Base-by-base conservation (phyloP, 2,888 invertebrate genomes). In the Sturmia bella region DNA sequence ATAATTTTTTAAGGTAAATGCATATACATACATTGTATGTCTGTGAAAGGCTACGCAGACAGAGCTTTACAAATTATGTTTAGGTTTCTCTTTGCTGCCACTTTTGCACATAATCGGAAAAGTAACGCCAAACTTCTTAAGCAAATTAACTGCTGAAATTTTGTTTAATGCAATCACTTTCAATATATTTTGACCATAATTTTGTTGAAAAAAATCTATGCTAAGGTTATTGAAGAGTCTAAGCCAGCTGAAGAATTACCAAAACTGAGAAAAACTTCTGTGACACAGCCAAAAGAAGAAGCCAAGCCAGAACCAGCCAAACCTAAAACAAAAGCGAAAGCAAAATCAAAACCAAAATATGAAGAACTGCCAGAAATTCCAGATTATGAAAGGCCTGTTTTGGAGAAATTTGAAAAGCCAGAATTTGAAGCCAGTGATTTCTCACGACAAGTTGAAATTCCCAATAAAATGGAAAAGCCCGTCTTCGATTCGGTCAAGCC, bases 371-470 rank as follows among this genome's bases (percentile, higher is more conserved):
- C 93, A 3, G 93, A 94, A 90, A 91, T 93, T 72, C 93, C 94
- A 11, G 96, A 96, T 89, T 96, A 96, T 87, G 96, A 96, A 39
- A 93, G 95, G 84, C 94, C 95, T 2, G 94, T 93, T 2, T 92
- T 95, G 76, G 95, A 95, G 87, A 93, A 93, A 89, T 95, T 93
- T 86, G 94, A 95, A 89, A 92, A 93, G 83, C 91, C 92, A 1
- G 92, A 92, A 9, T 92, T 92, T 45, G 92, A 91, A 54, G 92
- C 92, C 12, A 92, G 85, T 2, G 90, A 90, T 61, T 90, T 90
- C 72, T 86, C 87, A 52, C 87, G 90, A 0, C 89, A 90, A 1
- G 82, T 88, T 0, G 89, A 88, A 27, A 86, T 91, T 63, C 91
- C 90, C 4, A 85, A 83, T 15, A 91, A 91, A 87, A 87, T 90